Evolutionary conservation across 2,888 invertebrate genomes (phyloP).

Genomic region (Caenorhabditis sp.): DNA sequence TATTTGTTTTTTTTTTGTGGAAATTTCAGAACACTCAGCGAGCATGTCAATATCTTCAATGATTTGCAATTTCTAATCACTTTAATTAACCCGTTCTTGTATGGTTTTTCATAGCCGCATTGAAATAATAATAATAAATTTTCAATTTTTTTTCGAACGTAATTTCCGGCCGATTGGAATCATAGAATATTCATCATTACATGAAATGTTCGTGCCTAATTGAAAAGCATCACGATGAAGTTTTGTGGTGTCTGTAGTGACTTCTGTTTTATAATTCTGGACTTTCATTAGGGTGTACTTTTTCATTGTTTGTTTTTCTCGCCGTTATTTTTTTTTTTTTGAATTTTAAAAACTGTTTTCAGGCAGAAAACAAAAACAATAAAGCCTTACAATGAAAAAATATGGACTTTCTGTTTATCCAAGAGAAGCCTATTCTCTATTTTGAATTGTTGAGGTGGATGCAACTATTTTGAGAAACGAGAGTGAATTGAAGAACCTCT

Average conservation of each 20-base stretch:
- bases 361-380: too few relatives aligned
- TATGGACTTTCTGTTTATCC: too few relatives aligned
- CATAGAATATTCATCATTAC: background rate
- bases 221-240: background rate
- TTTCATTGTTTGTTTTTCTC: background rate
- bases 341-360: too few relatives aligned
- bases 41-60: constrained; percentile 65
- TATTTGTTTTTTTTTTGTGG: background rate
- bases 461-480: too few relatives aligned
- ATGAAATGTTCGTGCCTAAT: background rate
- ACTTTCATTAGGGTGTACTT: background rate
- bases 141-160: background rate
- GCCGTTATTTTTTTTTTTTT: too few relatives aligned
- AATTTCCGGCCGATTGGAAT: background rate
- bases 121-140: constrained; percentile 1
- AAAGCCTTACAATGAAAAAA: too few relatives aligned
- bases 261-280: background rate
- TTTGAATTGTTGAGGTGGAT: too few relatives aligned
- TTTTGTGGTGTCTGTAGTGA: background rate
- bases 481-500: too few relatives aligned
- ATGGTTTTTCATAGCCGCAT: constrained; percentile 56
- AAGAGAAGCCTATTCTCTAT: too few relatives aligned
- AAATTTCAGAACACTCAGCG: constrained; percentile 43
- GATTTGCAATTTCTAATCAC: constrained; percentile 69
- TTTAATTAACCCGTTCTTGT: constrained; percentile 69